Evolutionary conservation across 2,797 vertebrate species (phyloP).

Genomic region (Myioborus melanocephalus): DNA sequence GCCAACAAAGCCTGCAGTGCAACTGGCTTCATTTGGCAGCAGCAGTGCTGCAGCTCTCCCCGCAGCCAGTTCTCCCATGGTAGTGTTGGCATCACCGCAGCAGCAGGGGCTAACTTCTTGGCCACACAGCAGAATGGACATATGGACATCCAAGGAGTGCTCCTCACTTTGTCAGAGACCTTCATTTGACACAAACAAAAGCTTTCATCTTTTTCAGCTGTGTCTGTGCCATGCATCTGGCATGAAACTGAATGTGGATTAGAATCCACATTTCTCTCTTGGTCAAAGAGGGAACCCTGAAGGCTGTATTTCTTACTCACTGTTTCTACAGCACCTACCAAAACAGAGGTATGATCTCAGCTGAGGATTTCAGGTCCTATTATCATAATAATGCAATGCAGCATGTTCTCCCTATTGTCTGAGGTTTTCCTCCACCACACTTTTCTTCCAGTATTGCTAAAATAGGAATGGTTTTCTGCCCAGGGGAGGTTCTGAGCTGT

Average conservation of each 20-base stretch:
- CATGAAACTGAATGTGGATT: background rate
- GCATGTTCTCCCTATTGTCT: background rate
- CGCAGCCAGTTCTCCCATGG: background rate
- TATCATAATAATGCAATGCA: background rate
- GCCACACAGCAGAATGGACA: background rate
- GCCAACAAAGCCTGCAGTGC: background rate
- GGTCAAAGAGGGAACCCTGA: background rate
- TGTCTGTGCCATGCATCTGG: background rate
- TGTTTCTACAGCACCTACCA: background rate
- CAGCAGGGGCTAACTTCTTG: background rate
- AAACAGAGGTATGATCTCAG: background rate
- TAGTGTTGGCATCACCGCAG: rapidly evolving
- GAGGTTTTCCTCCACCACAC: background rate
- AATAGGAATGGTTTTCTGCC: background rate
- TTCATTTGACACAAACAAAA: background rate
- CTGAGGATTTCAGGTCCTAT: background rate
- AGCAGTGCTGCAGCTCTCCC: background rate
- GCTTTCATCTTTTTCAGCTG: background rate
- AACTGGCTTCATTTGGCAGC: rapidly evolving
- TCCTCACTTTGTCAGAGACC: background rate
- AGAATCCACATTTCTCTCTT: background rate
- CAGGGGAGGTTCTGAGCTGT: background rate
- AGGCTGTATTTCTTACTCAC: background rate
- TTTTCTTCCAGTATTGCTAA: background rate
- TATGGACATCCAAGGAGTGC: background rate